These are phyloP conservation scores for Lucifuga dentata DNA, from an alignment of 2,113 vertebrate species.

Conservation along the genomic window DNA sequence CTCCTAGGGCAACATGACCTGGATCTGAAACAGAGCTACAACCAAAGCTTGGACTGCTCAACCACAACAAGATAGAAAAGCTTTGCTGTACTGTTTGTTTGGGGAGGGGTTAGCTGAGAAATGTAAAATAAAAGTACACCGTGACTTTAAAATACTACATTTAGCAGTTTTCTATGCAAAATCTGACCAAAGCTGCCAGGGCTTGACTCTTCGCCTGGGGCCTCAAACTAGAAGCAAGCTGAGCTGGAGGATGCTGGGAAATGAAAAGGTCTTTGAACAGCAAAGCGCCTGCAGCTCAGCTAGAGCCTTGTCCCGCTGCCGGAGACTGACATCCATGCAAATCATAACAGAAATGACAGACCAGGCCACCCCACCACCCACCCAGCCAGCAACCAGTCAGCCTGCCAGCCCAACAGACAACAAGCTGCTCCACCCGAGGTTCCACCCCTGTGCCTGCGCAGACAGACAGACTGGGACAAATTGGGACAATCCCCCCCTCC, in stretches of 20 bases:
- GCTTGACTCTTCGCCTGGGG: neutral
- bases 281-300: slow-evolving; percentile 48
- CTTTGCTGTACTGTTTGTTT: slow-evolving; percentile 42
- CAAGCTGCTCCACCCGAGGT: slow-evolving; percentile 66
- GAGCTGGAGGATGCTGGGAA: slow-evolving; percentile 10
- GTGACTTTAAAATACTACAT: slow-evolving; percentile 21
- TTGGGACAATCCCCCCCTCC: slow-evolving; percentile 72
- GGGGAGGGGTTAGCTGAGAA: slow-evolving; percentile 24
- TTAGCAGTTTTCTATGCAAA: slow-evolving; percentile 2
- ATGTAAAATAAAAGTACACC: slow-evolving; percentile 34
- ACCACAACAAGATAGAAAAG: slow-evolving; percentile 51
- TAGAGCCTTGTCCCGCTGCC: slow-evolving; percentile 54
- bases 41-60: slow-evolving; percentile 67
- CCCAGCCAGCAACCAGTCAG: slow-evolving; percentile 49
- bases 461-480: slow-evolving; percentile 81
- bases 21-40: slow-evolving; percentile 58
- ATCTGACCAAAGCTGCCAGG: neutral
- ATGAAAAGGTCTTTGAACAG: slow-evolving; percentile 36
- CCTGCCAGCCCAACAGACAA: slow-evolving; percentile 57
- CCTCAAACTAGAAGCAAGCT: neutral
- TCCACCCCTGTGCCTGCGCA: slow-evolving; percentile 70
- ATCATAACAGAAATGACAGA: slow-evolving; percentile 81
- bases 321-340: slow-evolving; percentile 80
- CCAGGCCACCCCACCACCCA: slow-evolving; percentile 44
- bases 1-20: slow-evolving; percentile 76